These are phyloP conservation scores for Pseudoatta argentina DNA, from an alignment of 1,140 invertebrate genomes.

Conservation along the genomic window DNA sequence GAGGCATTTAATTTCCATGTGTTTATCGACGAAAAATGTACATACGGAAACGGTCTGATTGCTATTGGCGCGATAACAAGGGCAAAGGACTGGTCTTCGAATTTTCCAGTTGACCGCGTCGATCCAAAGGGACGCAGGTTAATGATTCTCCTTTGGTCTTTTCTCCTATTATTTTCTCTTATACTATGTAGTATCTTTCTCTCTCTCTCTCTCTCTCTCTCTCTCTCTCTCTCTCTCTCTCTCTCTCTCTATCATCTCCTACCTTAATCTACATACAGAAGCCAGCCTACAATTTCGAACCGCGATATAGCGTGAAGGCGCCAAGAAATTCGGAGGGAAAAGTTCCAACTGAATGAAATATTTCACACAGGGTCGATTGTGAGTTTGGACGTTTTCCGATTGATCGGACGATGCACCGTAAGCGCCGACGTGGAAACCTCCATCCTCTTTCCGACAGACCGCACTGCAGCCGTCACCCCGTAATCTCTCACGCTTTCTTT, in stretches of 20 bases:
- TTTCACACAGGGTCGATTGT: conserved; percentile 78
- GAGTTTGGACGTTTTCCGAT: conserved; percentile 82
- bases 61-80: conserved; percentile 60
- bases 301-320: conserved; percentile 59
- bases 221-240: too few relatives aligned
- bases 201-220: background rate
- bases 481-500: conserved; percentile 69
- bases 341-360: conserved; percentile 82
- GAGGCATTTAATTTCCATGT: conserved; percentile 48
- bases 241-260: background rate
- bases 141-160: conserved; percentile 65
- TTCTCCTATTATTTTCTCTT: conserved; percentile 8
- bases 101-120: conserved; percentile 70
- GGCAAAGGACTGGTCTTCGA: conserved; percentile 70
- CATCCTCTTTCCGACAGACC: conserved; percentile 78
- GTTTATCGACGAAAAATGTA: conserved; percentile 71
- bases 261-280: conserved; percentile 64
- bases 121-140: conserved; percentile 67
- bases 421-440: conserved; percentile 80
- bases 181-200: background rate
- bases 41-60: conserved; percentile 51
- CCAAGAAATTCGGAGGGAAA: conserved; percentile 76
- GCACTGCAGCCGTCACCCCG: conserved; percentile 66
- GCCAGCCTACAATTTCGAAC: conserved; percentile 73
- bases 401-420: conserved; percentile 81